Evolutionary conservation across 2,113 vertebrate genomes (phyloP), one percentile per base, ranked within the genome.

Genomic region (Xiphorhynchus elegans): DNA sequence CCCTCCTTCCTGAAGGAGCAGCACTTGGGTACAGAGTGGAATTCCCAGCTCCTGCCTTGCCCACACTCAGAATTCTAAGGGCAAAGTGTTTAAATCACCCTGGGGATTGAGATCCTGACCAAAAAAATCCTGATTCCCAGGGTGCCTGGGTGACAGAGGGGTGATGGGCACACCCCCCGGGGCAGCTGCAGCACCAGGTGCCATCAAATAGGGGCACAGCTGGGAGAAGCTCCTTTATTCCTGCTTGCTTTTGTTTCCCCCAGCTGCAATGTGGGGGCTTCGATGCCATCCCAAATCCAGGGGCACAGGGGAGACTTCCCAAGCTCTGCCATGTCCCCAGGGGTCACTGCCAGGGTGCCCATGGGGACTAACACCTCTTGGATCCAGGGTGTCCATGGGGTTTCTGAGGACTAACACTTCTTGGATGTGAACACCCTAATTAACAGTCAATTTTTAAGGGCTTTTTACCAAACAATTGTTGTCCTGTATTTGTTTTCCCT

Each of bases 211-310:
- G 33, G 20, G 9, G 9, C 1, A 39, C 17, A 3, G 7, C 26
- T 15, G 13, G 52, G 4, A 75, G 58, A 39, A 9, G 2, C 9
- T 4, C 18, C 10, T 8, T 44, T 70, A 3, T 66, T 42, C 16
- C n/a, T 11, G 5, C 18, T 10, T 59, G 18, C 62, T 21, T 42
- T 4, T 17, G 15, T 2, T 15, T 60, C 33, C 9, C 40, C 39
- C 49, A 37, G 28, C 13, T 59, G 40, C 25, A 55, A 1, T 0
- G 0, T 39, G 5, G 14, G 6, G 6, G 17, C 3, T 52, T 44
- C 12, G 31, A 6, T 1, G 3, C 11, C 31, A 7, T 11, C 3
- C 3, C 29, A 31, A 19, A 37, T 10, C 21, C 40, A 29, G 25
- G 33, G 1, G 5, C 16, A 7, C 21, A 17, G 10, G 2, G 1